Evolutionary conservation across 2,797 vertebrate genomes (phyloP), one percentile per base, ranked within the genome.

Genomic region (Microctenopoma steveboyesi): DNA sequence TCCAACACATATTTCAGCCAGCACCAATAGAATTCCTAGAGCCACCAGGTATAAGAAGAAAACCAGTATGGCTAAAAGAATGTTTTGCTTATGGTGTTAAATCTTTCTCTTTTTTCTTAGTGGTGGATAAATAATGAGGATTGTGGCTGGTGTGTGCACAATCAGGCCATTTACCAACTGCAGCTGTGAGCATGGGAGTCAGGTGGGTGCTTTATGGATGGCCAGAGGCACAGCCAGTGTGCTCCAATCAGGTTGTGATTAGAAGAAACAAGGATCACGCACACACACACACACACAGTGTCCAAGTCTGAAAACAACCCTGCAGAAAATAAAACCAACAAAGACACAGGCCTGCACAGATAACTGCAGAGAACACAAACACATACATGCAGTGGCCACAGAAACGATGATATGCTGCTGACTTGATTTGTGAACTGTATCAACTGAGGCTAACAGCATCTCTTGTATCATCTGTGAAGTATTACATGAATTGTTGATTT

Each of bases 191-290:
- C 59, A 57, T 37, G 71, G 61, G 57, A 63, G 54, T 51, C 5
- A 2, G 45, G 30, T 40, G 2, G 56, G 59, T 0, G 22, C 50
- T 83, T 84, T 78, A 76, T 64, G 50, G 73, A 81, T 47, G 57
- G 56, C 62, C 70, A 48, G 58, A 64, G 45, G 62, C 77, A 73
- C 61, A 48, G 74, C 45, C 51, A 73, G 73, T 54, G 54, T 51
- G 73, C 61, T 74, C 67, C 72, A 70, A 72, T 85, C 74, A 69
- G 58, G 64, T 61, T 67, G 70, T 79, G 83, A 88, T 91, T 85
- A 88, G 72, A 79, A 78, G 77, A 79, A 69, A 79, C 54, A 37
- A 79, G 52, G 70, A 82, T 85, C 73, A 84, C 65, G 83, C 22
- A 22, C 22, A 84, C 65, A 83, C 22, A 22, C 22, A 84, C 65